A percentile compares a stretch with the other conserved stretches of the same genome.
Evolutionary conservation across 2,888 invertebrate genomes (phyloP).

Genomic region (Bellardia bayeri): DNA sequence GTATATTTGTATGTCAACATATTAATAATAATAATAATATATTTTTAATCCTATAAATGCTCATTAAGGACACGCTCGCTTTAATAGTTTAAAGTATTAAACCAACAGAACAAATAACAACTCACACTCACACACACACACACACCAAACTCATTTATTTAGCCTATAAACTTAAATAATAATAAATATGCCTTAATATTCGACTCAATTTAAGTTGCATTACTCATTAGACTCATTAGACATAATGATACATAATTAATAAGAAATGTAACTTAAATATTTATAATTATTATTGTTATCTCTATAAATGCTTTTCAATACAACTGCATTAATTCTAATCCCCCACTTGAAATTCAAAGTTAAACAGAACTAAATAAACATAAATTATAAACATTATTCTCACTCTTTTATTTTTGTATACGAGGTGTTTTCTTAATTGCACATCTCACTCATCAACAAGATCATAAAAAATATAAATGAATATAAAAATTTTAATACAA

Average conservation of each 20-base stretch:
- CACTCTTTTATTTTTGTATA: not conserved
- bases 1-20: conserved; percentile 1
- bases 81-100: conserved; percentile 48
- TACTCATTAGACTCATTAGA: not conserved
- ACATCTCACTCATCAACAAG: not conserved
- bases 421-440: not conserved
- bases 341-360: conserved; percentile 8
- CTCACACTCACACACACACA: not conserved
- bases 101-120: not conserved
- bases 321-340: not conserved
- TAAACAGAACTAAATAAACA: not conserved
- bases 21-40: conserved; percentile 65
- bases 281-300: not conserved
- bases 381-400: not conserved
- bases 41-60: conserved; percentile 62
- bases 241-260: conserved; percentile 3
- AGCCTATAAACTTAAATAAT: not conserved
- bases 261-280: conserved; percentile 6
- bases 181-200: not conserved
- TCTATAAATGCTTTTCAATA: not conserved
- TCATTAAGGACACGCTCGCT: conserved; percentile 56
- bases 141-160: not conserved
- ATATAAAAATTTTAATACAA: not conserved
- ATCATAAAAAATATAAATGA: not conserved
- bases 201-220: not conserved